Evolutionary conservation across 2,888 invertebrate species (phyloP), one percentile per base, ranked within the genome.

Genomic region (Aporophyla lueneburgensis): DNA sequence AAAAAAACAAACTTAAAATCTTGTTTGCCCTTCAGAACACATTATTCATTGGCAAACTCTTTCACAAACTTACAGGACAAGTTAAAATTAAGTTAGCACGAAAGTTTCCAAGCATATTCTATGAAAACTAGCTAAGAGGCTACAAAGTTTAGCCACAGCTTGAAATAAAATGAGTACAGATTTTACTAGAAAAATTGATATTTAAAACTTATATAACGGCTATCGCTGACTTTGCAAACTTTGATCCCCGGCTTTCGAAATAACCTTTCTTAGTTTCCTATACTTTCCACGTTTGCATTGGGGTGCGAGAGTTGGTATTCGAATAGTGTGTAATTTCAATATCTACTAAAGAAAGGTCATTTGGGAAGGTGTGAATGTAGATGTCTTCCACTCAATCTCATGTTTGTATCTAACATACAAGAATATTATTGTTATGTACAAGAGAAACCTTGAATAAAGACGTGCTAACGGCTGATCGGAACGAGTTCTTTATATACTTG

Each of bases 401-500:
- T 21, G 9, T 69, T 66, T 69, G 19, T 46, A 6, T n/a, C 10
- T n/a, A 33, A 9, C 49, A 66, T n/a, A 43, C 3, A 33, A 56
- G 9, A 27, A 33, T 33, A 72, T 27, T 21, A 43, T 62, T 43
- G 14, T 0, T 63, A 2, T 24, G 4, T n/a, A n/a, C 3, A 19
- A 27, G 5, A 5, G 5, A 62, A 81, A 10, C 82, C 51, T 81
- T 79, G 78, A 81, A 79, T 62, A 76, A 24, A 49, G 0, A 56
- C 19, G 24, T 24, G n/a, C 58, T 27, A 5, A 40, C 46, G 7
- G 3, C 51, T 2, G 19, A 66, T 51, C 62, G 76, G 76, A 81
- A 81, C 43, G 0, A 2, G 56, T 81, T 79, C 81, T 81, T 66
- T 81, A 81, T 76, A 19, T n/a, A 40, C 67, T 14, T 62, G 82